Conservation (phyloP, 2,113 vertebrate species). For the Pedionomus torquatus region DNA sequence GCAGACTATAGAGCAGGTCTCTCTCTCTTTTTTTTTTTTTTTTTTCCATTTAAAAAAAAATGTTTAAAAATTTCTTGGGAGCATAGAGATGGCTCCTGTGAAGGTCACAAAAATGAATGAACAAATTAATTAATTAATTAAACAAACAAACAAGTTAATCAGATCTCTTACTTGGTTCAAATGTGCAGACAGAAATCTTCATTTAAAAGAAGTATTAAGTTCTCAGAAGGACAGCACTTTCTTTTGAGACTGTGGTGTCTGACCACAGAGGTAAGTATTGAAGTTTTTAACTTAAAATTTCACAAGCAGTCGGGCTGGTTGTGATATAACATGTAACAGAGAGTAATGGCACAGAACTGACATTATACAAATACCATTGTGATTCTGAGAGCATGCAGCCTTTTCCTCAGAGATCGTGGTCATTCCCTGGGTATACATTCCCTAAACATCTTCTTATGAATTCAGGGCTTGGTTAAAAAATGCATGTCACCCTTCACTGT, state of each 20-base stretch:
- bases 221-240: neutral
- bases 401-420: neutral
- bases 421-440: neutral
- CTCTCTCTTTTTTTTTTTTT: too few relatives aligned
- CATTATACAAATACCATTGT: neutral
- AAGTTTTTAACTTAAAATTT: neutral
- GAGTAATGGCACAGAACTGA: neutral
- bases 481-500: neutral
- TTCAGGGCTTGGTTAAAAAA: neutral
- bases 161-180: neutral
- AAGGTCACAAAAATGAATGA: neutral
- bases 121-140: neutral
- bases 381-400: neutral
- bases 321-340: neutral
- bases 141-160: neutral
- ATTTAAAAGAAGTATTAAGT: neutral
- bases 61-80: neutral
- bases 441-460: neutral
- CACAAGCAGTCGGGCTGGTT: neutral
- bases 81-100: neutral
- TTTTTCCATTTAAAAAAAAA: too few relatives aligned
- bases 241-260: neutral
- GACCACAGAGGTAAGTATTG: neutral
- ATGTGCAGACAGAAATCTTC: neutral
- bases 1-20: neutral